phyloP scores from a whole-genome alignment of 2,797 vertebrate species.

The Lophotriccus pileatus region DNA sequence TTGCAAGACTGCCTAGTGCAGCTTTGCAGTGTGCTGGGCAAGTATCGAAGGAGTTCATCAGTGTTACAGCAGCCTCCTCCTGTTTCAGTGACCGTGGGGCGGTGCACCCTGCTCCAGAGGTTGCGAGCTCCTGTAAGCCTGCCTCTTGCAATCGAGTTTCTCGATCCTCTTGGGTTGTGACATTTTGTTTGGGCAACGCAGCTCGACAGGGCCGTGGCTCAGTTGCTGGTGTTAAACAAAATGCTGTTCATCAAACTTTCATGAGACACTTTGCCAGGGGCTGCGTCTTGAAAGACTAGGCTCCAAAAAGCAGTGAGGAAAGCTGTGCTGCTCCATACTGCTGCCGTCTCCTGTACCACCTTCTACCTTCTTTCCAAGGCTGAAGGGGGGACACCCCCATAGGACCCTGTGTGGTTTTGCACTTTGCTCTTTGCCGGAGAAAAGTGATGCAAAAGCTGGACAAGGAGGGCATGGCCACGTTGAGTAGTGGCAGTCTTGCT shows the following conservation, averaged over 20 bases:
- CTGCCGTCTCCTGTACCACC: not conserved
- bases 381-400: not conserved
- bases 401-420: not conserved
- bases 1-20: not conserved
- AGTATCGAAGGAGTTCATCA: not conserved
- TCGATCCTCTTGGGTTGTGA: constrained; percentile 6
- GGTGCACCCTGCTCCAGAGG: not conserved
- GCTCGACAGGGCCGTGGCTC: not conserved
- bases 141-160: not conserved
- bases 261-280: constrained; percentile 32
- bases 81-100: not conserved
- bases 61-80: not conserved
- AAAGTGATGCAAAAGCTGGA: not conserved
- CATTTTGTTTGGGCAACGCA: constrained; percentile 33
- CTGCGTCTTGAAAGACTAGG: constrained; percentile 7
- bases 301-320: not conserved
- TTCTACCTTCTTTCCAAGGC: not conserved
- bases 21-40: not conserved
- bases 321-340: not conserved
- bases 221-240: constrained; percentile 47
- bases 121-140: not conserved
- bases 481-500: not conserved
- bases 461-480: not conserved
- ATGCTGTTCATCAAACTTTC: constrained; percentile 53
- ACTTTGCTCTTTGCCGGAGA: not conserved